Conservation (phyloP, 2,797 vertebrate genomes). For the Mormyrops attenuatus region DNA sequence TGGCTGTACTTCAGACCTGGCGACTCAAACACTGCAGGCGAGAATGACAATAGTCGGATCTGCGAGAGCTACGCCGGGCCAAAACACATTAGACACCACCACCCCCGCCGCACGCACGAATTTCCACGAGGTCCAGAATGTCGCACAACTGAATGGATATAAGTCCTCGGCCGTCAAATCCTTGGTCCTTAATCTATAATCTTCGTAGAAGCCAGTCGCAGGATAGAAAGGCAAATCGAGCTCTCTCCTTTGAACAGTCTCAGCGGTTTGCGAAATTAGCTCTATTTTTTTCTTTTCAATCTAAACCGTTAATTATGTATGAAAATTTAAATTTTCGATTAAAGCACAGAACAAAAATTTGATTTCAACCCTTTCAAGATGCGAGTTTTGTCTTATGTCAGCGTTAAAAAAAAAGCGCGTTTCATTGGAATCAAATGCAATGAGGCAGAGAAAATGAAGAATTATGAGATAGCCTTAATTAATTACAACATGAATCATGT, state of each 20-base stretch:
- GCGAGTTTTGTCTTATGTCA: conserved; percentile 8
- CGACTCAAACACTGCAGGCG: not conserved
- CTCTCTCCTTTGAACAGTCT: not conserved
- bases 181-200: not conserved
- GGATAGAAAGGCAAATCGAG: not conserved
- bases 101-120: not conserved
- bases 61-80: not conserved
- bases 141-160: not conserved
- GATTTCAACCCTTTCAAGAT: conserved; percentile 19
- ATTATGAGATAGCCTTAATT: conserved; percentile 9
- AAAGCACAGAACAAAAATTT: not conserved
- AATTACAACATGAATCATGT: conserved; percentile 12
- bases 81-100: not conserved
- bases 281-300: not conserved
- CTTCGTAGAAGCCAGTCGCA: not conserved
- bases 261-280: not conserved
- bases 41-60: not conserved
- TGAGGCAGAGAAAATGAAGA: conserved; percentile 10
- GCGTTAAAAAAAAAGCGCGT: not conserved
- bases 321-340: conserved; percentile 7
- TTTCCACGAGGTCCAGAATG: not conserved
- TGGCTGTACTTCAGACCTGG: not conserved
- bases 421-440: conserved; percentile 14
- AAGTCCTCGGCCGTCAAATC: not conserved
- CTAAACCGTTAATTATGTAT: conserved; percentile 11